Evolutionary conservation across 1,140 invertebrate species (phyloP).

Genomic region (Temnothorax longispinosus): DNA sequence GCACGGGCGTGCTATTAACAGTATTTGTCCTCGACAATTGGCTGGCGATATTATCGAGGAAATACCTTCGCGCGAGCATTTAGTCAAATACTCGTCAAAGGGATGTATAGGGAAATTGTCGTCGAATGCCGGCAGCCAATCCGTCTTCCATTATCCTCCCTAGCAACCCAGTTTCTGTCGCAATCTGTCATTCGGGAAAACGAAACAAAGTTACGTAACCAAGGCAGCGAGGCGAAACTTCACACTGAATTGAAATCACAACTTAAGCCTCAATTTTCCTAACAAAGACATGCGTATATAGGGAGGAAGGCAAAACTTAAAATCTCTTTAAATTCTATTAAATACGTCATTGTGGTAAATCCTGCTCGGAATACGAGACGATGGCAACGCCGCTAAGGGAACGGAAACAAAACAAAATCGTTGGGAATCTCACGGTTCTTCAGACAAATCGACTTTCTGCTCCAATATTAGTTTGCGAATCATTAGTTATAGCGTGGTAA

Average conservation of each 20-base stretch:
- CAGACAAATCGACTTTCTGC: neutral
- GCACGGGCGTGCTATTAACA: constrained; percentile 39
- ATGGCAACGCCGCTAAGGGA: neutral
- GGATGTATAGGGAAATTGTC: constrained; percentile 23
- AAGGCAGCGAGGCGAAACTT: constrained; percentile 4
- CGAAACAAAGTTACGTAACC: constrained; percentile 35
- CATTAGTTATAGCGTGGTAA: constrained; percentile 7
- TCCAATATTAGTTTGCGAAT: constrained; percentile 28
- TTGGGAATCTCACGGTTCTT: neutral
- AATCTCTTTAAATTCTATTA: constrained; percentile 31
- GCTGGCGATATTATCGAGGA: constrained; percentile 46
- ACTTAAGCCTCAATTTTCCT: constrained; percentile 45
- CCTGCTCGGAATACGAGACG: constrained; percentile 1
- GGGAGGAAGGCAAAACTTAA: neutral
- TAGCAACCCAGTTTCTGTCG: neutral
- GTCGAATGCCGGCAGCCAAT: neutral
- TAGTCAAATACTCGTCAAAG: constrained; percentile 36
- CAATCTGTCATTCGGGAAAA: neutral
- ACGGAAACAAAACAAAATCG: neutral
- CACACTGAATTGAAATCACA: constrained; percentile 26
- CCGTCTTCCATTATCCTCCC: neutral
- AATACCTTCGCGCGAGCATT: constrained; percentile 6
- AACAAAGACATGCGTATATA: constrained; percentile 27
- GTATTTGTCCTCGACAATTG: constrained; percentile 51
- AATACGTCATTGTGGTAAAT: constrained; percentile 33